Evolutionary conservation across 2,113 vertebrate species (phyloP).

Genomic region (Pagrus major): DNA sequence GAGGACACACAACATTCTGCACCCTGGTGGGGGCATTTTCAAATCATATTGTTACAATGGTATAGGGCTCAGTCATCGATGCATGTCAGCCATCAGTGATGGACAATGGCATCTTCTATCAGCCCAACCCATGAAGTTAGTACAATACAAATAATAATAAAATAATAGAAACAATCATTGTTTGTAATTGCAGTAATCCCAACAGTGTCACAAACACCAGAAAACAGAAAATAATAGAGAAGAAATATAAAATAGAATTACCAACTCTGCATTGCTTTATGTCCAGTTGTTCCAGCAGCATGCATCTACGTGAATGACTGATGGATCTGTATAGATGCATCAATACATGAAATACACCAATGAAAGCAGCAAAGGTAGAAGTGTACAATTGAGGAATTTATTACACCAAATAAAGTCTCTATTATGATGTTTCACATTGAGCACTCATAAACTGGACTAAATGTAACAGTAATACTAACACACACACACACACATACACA

Average conservation of each 20-base stretch:
- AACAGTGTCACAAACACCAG: neutral
- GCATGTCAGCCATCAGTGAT: too few species aligned
- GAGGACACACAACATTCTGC: too few species aligned
- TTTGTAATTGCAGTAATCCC: neutral
- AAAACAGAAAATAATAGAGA: neutral
- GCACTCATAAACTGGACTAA: neutral
- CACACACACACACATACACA: neutral
- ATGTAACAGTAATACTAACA: neutral
- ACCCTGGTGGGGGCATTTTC: too few species aligned
- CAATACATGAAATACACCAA: neutral
- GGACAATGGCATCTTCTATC: too few species aligned
- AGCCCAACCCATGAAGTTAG: too few species aligned
- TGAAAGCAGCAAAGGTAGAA: neutral
- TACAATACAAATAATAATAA: neutral
- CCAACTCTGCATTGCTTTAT: neutral
- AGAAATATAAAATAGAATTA: neutral
- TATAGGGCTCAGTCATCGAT: too few species aligned
- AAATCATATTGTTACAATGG: too few species aligned
- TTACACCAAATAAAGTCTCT: neutral
- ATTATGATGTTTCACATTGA: slow-evolving; percentile 14
- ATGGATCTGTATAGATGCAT: neutral
- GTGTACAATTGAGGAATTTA: neutral
- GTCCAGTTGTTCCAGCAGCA: neutral
- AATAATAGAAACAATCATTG: neutral
- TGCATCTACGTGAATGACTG: neutral